Evolutionary conservation across 2,113 vertebrate species (phyloP), one percentile per base, ranked within the genome.

Genomic region (Lycaon pictus): DNA sequence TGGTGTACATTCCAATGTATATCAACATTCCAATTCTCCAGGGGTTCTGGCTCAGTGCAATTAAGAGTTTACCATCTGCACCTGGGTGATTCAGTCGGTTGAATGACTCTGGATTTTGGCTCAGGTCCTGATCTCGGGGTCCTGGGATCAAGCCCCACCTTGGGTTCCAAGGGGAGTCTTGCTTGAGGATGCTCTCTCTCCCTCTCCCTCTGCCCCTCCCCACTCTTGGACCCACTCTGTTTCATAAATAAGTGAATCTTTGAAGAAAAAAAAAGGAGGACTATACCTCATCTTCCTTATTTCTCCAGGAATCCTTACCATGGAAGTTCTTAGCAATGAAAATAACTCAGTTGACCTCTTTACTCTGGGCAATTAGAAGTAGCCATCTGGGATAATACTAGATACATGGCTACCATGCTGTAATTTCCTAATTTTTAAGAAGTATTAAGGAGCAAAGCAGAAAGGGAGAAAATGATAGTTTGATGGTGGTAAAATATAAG

Each of bases 1-100:
- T 0, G 3, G 9, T 15, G 7, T 0, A 27, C 43, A 43, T 43
- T 43, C 43, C 43, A 43, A 43, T 43, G 43, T 43, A 43, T 43
- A 53, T 5, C 7, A 4, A 65, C 58, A 20, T 56, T 13, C 43
- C 43, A 17, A 23, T 23, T 72, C 35, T 65, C 88, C 48, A 0
- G 1, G 55, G 17, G 53, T 43, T 27, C 62, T 15, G n/a, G 15
- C 74, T 88, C 69, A 67, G 1, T 51, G 20, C 55, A 63, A 16
- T 10, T 29, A 35, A 63, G 65, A 74, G 0, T 22, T 0, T 11
- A 88, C 0, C 32, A 27, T 11, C 83, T 19, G 67, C 67, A 20
- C 67, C 32, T 69, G 2, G 8, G 32, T 69, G 67, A n/a, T n/a
- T 69, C 32, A 9, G 67, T 35, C 32, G 10, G 32, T 35, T n/a